These are phyloP conservation scores for Limnodromus scolopaceus DNA, from an alignment of 2,797 vertebrate genomes.

Conservation along the genomic window DNA sequence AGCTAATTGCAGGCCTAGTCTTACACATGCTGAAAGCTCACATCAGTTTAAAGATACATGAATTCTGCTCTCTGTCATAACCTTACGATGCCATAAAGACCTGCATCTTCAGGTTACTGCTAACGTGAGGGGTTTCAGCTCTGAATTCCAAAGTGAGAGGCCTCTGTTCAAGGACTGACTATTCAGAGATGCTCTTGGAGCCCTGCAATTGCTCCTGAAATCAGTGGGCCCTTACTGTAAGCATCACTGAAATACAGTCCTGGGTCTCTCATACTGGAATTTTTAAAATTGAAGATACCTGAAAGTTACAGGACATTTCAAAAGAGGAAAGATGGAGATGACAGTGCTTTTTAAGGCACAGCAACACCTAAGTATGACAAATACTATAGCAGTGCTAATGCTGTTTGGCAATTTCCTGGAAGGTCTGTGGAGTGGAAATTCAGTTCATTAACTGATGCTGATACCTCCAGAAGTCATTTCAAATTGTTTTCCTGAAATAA, in stretches of 20 bases:
- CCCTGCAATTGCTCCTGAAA: neutral
- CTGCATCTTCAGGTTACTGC: neutral
- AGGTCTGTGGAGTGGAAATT: constrained; percentile 4
- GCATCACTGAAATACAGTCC: neutral
- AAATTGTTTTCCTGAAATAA: constrained; percentile 38
- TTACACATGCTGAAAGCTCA: neutral
- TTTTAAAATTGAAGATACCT: neutral
- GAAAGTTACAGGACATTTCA: neutral
- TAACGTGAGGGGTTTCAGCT: neutral
- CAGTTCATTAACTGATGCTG: constrained; percentile 33
- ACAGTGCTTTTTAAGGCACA: neutral
- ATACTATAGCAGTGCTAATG: neutral
- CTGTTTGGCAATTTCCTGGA: constrained; percentile 5
- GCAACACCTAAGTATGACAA: neutral
- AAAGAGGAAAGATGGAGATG: neutral
- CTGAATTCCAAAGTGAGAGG: neutral
- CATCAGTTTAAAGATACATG: neutral
- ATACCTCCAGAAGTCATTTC: constrained; percentile 21
- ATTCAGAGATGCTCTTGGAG: neutral
- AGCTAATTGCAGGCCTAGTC: neutral
- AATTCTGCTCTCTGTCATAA: neutral
- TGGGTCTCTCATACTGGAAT: neutral
- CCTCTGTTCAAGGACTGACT: neutral
- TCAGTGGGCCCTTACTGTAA: neutral
- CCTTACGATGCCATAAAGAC: neutral